phyloP scores from a whole-genome alignment of 2,888 invertebrate species.

The Rhagonycha fulva region DNA sequence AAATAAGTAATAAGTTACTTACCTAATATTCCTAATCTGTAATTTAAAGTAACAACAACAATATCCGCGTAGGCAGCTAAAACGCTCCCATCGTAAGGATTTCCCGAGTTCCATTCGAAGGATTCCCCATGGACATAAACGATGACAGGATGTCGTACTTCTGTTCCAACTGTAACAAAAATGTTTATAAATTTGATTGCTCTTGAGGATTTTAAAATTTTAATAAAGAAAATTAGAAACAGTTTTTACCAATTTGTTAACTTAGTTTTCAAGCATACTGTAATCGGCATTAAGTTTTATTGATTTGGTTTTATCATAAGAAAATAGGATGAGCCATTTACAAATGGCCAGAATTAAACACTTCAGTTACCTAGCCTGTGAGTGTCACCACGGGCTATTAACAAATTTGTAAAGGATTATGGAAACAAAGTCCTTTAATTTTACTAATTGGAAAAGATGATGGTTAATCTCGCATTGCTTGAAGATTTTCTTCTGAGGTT shows the following conservation, averaged over 20 bases:
- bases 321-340: neutral
- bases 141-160: conserved; percentile 70
- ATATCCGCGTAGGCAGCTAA: conserved; percentile 89
- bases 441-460: neutral
- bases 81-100: conserved; percentile 95
- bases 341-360: conserved; percentile 11
- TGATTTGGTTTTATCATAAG: neutral
- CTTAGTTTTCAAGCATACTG: neutral
- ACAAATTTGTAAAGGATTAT: conserved; percentile 11
- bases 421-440: conserved; percentile 1
- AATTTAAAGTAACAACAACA: conserved; percentile 96
- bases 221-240: neutral
- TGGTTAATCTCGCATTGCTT: neutral
- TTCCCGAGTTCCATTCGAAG: conserved; percentile 95
- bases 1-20: conserved; percentile 42
- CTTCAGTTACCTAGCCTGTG: conserved; percentile 5
- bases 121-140: conserved; percentile 87
- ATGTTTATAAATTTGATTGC: neutral
- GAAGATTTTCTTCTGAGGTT: neutral
- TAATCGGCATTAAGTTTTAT: neutral
- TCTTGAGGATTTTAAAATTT: neutral
- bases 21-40: conserved; percentile 89
- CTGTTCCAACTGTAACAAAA: conserved; percentile 59
- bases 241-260: neutral
- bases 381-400: conserved; percentile 3